Base-by-base conservation (phyloP, 1,140 invertebrate genomes). In the Drosophila sucinea region DNA sequence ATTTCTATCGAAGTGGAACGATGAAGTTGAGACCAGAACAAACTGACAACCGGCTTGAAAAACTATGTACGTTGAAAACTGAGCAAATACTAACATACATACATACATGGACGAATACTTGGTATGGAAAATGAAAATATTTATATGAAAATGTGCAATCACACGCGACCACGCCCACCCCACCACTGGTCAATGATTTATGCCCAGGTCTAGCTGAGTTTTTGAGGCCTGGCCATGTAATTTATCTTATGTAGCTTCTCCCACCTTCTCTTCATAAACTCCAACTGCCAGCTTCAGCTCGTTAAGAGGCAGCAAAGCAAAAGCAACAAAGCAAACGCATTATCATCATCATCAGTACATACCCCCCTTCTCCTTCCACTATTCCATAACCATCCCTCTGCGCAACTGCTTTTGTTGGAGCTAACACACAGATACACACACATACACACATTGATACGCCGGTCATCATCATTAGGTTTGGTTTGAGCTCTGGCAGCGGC, bases 381-480 rank as follows among this genome's bases (percentile, higher is more conserved):
- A 63, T 38, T 32, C 44, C 29, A 57, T 51, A 29, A 30, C 40
- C 65, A 72, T 30, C 32, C 35, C 33, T 47, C 71, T 64, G 73
- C 73, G 70, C 65, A 77, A 68, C 58, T 63, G 79, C 76, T 86
- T 79, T 79, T 87, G 84, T 81, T 89, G 81, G 41, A 60, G 73
- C 73, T 54, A 41, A 67, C 60, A 77, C 47, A 58, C 58, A 65
- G 11, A 29, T 38, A 56, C 51, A 68, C 68, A 33, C 11, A 72
- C 56, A 56, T 17, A 17, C 65, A 66, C 63, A 56, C 35, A 38
- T 38, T 38, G 35, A 38, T 75, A 74, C 77, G 71, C 71, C 82
- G 80, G 87, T 90, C 87, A 89, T 90, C 87, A 90, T 90, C 87
- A 90, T 90, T 90, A 90, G 80, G 83, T 90, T 90, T 60, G 62